These are phyloP conservation scores for Odontomyia ornata DNA, from an alignment of 2,888 invertebrate species.

Conservation along the genomic window DNA sequence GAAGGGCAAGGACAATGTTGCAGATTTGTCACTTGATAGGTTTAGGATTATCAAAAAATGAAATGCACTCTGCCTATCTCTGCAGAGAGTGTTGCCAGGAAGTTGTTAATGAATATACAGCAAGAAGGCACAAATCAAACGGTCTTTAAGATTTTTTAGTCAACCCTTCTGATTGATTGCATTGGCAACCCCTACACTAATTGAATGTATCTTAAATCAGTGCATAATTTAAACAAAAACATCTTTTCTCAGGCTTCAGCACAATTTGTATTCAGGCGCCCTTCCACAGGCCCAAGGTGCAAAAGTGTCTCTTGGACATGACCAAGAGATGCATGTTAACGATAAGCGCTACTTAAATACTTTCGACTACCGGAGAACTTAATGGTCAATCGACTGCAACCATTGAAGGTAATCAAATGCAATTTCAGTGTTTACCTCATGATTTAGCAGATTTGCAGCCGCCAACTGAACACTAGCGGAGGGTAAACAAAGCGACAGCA, in stretches of 20 bases:
- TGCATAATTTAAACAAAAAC: neutral
- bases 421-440: conserved; percentile 29
- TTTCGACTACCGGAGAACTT: neutral
- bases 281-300: neutral
- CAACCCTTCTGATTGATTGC: neutral
- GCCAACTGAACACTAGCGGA: neutral
- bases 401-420: conserved; percentile 29
- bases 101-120: no score
- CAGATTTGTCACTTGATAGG: conserved; percentile 5
- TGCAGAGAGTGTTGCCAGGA: neutral
- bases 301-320: neutral
- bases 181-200: neutral
- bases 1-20: conserved; percentile 12
- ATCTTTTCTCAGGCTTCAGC: neutral
- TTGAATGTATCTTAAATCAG: neutral
- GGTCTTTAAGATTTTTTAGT: neutral
- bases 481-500: conserved; percentile 37
- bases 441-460: conserved; percentile 34
- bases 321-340: neutral
- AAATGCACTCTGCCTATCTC: neutral
- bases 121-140: neutral
- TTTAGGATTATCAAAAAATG: neutral
- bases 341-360: conserved; percentile 1
- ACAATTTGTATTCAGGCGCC: neutral
- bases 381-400: conserved; percentile 7